Evolutionary conservation across 2,113 vertebrate genomes (phyloP).

Genomic region (Ptilonorhynchus violaceus): DNA sequence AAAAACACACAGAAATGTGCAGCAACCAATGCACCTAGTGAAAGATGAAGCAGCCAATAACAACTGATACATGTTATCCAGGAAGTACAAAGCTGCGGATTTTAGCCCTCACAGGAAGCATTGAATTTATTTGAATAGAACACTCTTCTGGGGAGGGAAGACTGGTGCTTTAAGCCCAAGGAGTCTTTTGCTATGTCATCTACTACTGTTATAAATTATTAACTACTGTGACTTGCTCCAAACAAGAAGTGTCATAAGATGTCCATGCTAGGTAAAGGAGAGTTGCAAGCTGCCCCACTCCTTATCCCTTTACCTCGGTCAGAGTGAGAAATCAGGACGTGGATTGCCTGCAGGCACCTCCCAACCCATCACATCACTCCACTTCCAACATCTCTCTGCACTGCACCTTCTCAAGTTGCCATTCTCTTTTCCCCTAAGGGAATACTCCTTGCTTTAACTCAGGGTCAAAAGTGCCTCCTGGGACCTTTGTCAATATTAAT

Average conservation of each 20-base stretch:
- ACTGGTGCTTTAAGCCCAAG: neutral
- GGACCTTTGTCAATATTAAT: slow-evolving; percentile 5
- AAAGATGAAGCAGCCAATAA: neutral
- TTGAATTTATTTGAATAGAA: neutral
- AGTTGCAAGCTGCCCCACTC: neutral
- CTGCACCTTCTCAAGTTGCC: neutral
- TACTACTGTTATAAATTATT: neutral
- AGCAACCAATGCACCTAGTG: neutral
- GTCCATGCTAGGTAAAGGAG: neutral
- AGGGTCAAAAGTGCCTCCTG: neutral
- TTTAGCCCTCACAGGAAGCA: neutral
- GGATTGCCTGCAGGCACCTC: neutral
- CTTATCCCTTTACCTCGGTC: neutral
- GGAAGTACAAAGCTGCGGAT: neutral
- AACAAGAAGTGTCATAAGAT: neutral
- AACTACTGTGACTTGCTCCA: neutral
- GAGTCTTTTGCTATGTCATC: neutral
- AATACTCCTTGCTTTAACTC: neutral
- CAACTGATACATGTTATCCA: neutral
- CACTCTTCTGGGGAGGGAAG: neutral
- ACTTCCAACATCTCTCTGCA: neutral
- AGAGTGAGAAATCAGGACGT: neutral
- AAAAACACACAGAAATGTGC: neutral
- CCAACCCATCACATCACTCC: neutral
- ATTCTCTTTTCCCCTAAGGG: neutral